Conservation (phyloP, 64 coral and sea anemone species). For the Trachythela sp. region DNA sequence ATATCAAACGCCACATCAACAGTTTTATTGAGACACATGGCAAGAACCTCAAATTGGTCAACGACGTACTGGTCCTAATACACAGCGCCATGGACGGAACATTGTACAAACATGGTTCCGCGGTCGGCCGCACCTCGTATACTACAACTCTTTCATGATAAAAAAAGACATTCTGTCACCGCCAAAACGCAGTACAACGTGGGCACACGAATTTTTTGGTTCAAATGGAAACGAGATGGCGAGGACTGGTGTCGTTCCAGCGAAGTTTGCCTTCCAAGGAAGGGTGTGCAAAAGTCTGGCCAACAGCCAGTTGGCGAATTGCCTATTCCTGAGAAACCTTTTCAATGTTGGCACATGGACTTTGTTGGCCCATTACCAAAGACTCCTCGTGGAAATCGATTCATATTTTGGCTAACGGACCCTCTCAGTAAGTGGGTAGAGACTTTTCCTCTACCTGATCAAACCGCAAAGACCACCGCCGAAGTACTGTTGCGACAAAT, state of each 20-base stretch:
- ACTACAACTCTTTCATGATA: background rate
- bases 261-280: background rate
- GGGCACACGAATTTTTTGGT: background rate
- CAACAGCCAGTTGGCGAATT: background rate
- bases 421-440: background rate
- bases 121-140: background rate
- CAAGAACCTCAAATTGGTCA: background rate
- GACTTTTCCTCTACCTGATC: background rate
- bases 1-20: background rate
- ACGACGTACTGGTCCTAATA: background rate
- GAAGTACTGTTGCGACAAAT: background rate
- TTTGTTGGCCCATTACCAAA: background rate
- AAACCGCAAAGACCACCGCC: background rate
- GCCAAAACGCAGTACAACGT: background rate
- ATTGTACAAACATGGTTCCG: background rate
- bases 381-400: background rate
- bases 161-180: background rate
- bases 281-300: background rate
- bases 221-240: background rate
- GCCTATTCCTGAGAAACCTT: background rate
- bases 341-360: background rate
- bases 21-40: slow-evolving; percentile 1
- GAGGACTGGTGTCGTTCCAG: background rate
- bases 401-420: background rate
- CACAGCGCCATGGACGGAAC: background rate